Percentiles rank a stretch among this genome's conserved stretches.
Evolutionary conservation across 2,888 invertebrate genomes (phyloP).

Genomic region (Sipha maydis): DNA sequence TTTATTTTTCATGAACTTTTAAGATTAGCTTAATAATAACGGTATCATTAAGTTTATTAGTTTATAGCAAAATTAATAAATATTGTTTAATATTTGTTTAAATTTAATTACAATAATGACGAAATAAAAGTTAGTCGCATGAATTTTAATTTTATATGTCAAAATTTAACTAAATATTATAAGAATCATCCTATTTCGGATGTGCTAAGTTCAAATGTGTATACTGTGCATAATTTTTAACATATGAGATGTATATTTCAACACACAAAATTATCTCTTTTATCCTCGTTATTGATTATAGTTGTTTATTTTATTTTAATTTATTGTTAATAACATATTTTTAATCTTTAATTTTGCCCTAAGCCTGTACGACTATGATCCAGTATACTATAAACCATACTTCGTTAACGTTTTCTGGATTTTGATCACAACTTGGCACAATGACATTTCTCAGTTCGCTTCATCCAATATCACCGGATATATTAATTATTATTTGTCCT

Average conservation of each 20-base stretch:
- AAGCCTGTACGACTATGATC: background rate
- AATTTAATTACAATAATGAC: slow-evolving; percentile 12
- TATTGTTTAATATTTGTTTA: too few species aligned
- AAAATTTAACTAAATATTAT: too few species aligned
- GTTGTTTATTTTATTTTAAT: background rate
- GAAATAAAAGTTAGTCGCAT: slow-evolving; percentile 1
- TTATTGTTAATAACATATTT: background rate
- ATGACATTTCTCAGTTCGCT: background rate
- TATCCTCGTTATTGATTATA: background rate
- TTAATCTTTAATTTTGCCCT: background rate
- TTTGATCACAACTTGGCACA: background rate
- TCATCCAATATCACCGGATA: background rate
- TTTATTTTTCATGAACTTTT: too few species aligned
- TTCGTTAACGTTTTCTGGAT: background rate
- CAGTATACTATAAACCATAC: background rate
- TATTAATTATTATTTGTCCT: background rate
- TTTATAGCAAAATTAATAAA: too few species aligned
- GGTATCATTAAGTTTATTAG: too few species aligned
- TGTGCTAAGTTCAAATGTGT: background rate
- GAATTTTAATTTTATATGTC: background rate
- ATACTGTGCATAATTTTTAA: background rate
- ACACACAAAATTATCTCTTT: background rate
- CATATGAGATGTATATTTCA: background rate
- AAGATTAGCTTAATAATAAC: too few species aligned
- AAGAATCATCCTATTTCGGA: background rate